Percentiles rank a stretch among this genome's conserved stretches.
These are phyloP conservation scores for Prunella himalayana DNA, from an alignment of 2,113 vertebrate genomes.

Conservation along the genomic window DNA sequence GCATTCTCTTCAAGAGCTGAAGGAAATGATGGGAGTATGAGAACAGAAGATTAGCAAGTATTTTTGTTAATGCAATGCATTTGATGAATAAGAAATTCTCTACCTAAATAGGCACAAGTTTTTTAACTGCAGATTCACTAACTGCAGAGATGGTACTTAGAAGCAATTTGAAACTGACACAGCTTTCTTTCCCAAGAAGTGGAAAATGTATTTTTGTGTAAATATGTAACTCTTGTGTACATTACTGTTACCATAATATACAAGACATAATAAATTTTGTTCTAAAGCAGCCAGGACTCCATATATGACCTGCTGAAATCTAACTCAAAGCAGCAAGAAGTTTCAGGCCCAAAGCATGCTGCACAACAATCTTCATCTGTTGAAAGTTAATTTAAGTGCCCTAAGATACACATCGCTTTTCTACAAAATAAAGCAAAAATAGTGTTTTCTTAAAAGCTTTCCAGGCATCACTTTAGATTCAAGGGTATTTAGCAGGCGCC, in stretches of 20 bases:
- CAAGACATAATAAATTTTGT: not conserved
- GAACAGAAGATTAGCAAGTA: not conserved
- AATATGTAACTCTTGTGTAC: not conserved
- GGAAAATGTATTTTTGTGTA: not conserved
- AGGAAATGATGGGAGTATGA: not conserved
- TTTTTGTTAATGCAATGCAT: not conserved
- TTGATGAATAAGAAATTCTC: not conserved
- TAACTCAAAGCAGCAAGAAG: not conserved
- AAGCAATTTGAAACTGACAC: not conserved
- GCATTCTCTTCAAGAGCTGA: not conserved
- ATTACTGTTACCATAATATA: not conserved
- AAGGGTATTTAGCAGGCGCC: not conserved
- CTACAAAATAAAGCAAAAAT: not conserved
- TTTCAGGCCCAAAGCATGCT: not conserved
- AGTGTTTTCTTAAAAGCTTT: not conserved
- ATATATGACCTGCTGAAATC: not conserved
- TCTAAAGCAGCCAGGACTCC: not conserved
- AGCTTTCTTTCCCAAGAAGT: not conserved
- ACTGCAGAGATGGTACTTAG: not conserved
- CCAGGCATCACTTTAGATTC: not conserved
- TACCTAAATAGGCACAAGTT: not conserved
- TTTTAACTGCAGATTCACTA: not conserved
- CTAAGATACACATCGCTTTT: not conserved
- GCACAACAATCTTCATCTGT: not conserved
- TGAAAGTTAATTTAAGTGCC: not conserved